Evolutionary conservation across 2,113 vertebrate species (phyloP).

Genomic region (Eulacestoma nigropectus): DNA sequence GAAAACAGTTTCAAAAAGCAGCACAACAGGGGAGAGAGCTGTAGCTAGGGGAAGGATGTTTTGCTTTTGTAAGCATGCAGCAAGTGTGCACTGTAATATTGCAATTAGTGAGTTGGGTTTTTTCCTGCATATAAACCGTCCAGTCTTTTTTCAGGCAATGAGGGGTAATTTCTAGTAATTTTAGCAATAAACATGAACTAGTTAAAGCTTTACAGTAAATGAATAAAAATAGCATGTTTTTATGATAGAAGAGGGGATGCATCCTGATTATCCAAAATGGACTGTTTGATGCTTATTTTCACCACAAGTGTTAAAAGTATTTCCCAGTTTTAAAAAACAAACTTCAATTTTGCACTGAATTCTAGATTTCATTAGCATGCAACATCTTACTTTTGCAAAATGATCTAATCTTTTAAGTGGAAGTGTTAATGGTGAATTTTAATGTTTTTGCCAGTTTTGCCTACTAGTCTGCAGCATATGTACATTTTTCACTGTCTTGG

Average conservation of each 20-base stretch:
- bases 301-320: background rate
- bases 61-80: background rate
- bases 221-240: background rate
- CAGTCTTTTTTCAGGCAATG: background rate
- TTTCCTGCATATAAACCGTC: background rate
- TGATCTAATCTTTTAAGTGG: background rate
- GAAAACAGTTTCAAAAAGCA: background rate
- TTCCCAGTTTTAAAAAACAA: background rate
- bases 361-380: background rate
- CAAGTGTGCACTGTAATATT: background rate
- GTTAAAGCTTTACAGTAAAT: background rate
- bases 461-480: constrained; percentile 94
- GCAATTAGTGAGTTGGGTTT: background rate
- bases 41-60: background rate
- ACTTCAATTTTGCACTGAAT: background rate
- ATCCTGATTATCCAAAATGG: background rate
- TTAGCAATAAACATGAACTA: background rate
- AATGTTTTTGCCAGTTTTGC: constrained; percentile 85
- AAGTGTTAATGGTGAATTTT: background rate
- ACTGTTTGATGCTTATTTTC: background rate
- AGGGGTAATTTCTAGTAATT: background rate
- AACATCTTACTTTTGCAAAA: background rate
- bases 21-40: background rate
- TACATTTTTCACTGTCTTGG: constrained; percentile 90
- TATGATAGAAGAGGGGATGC: background rate